These are phyloP conservation scores for Drosophila acutilabella DNA, from an alignment of 2,888 invertebrate genomes.

Conservation along the genomic window DNA sequence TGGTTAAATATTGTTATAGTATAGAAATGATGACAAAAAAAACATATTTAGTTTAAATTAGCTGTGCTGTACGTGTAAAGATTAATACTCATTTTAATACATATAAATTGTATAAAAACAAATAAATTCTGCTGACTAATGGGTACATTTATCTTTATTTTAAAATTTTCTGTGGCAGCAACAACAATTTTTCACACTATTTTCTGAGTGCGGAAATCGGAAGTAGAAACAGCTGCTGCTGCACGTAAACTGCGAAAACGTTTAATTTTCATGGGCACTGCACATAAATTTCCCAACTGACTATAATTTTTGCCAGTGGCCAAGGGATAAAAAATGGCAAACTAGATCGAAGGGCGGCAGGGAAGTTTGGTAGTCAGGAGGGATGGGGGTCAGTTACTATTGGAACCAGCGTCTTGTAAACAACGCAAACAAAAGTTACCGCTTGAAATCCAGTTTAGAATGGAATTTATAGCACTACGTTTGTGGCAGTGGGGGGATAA, in stretches of 20 bases:
- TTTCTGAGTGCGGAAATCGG: slow-evolving; percentile 45
- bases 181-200: slow-evolving; percentile 62
- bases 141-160: slow-evolving; percentile 69
- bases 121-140: slow-evolving; percentile 65
- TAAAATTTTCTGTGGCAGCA: slow-evolving; percentile 36
- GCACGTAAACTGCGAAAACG: slow-evolving; percentile 37
- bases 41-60: too few species aligned
- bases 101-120: slow-evolving; percentile 51
- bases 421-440: slow-evolving; percentile 68
- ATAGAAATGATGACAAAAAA: too few species aligned
- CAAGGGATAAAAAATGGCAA: slow-evolving; percentile 5
- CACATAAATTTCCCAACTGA: slow-evolving; percentile 67
- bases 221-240: slow-evolving; percentile 59
- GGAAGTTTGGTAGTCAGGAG: neutral
- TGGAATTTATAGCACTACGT: slow-evolving; percentile 68
- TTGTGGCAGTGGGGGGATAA: neutral
- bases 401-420: slow-evolving; percentile 54
- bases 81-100: neutral
- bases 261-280: slow-evolving; percentile 68
- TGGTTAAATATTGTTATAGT: too few species aligned
- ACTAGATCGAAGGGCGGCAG: slow-evolving; percentile 10
- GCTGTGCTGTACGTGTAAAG: neutral
- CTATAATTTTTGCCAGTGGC: slow-evolving; percentile 49
- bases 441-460: slow-evolving; percentile 63
- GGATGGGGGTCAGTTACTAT: neutral